Evolutionary conservation across 2,888 invertebrate species (phyloP).

Genomic region (Dynastes tityus): DNA sequence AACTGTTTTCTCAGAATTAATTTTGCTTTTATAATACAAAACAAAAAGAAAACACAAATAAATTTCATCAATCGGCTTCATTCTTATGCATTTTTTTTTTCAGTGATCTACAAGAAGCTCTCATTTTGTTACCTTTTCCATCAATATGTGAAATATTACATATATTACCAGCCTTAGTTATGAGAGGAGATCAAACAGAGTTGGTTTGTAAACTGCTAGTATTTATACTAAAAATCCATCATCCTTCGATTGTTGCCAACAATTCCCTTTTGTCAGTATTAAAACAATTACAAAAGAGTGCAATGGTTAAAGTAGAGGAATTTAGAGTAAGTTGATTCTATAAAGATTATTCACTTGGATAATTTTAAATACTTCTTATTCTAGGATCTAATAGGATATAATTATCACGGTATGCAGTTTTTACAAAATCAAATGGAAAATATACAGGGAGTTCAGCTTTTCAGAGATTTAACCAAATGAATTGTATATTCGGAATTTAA

Average conservation of each 20-base stretch:
- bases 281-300: slow-evolving; percentile 76
- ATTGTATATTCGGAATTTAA: slow-evolving; percentile 56
- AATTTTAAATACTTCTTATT: slow-evolving; percentile 64
- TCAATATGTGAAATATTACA: slow-evolving; percentile 85
- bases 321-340: slow-evolving; percentile 73
- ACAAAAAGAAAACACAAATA: not conserved
- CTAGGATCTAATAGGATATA: slow-evolving; percentile 89
- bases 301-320: slow-evolving; percentile 74
- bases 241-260: slow-evolving; percentile 84
- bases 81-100: slow-evolving; percentile 53
- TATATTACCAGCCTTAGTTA: slow-evolving; percentile 80
- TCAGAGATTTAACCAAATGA: slow-evolving; percentile 80
- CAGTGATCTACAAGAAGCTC: slow-evolving; percentile 93
- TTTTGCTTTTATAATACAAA: too few species aligned
- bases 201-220: slow-evolving; percentile 83
- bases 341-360: not conserved
- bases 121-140: slow-evolving; percentile 88
- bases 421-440: slow-evolving; percentile 84
- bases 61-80: too few species aligned
- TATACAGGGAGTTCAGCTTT: slow-evolving; percentile 82
- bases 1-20: too few species aligned
- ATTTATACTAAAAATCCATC: slow-evolving; percentile 84
- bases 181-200: slow-evolving; percentile 82
- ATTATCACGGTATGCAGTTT: slow-evolving; percentile 86
- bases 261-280: slow-evolving; percentile 79